These are phyloP conservation scores for Prorops nasuta DNA, from an alignment of 1,140 invertebrate species.

Conservation along the genomic window DNA sequence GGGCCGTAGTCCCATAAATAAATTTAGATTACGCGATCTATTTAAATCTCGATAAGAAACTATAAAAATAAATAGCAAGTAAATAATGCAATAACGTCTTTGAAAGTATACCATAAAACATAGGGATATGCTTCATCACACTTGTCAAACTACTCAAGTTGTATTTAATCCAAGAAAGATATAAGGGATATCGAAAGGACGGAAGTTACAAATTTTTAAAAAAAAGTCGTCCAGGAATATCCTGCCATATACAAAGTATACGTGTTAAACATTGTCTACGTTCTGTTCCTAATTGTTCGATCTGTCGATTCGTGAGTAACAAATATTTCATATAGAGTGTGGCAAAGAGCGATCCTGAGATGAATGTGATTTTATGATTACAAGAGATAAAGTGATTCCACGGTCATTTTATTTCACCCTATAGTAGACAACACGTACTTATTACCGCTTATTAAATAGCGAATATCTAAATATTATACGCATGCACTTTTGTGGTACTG, in stretches of 20 bases:
- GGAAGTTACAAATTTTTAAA: conserved; percentile 5
- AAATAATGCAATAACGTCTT: conserved; percentile 32
- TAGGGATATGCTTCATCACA: conserved; percentile 12
- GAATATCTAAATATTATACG: too few relatives aligned
- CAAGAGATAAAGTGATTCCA: too few relatives aligned
- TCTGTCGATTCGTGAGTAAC: conserved; percentile 11
- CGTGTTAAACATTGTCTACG: conserved; percentile 26
- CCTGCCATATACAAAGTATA: conserved; percentile 38
- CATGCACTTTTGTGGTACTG: too few relatives aligned
- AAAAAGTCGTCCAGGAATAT: conserved; percentile 16
- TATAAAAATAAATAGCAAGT: conserved; percentile 14
- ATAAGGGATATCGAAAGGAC: conserved; percentile 6
- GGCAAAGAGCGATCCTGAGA: too few relatives aligned
- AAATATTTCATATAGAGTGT: too few relatives aligned
- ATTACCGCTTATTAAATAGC: too few relatives aligned
- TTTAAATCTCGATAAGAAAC: conserved; percentile 11
- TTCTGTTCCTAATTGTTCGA: conserved; percentile 19
- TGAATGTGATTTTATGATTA: too few relatives aligned
- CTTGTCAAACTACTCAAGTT: conserved; percentile 13
- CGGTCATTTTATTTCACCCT: too few relatives aligned
- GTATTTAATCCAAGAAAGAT: conserved; percentile 17
- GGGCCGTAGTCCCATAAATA: not conserved
- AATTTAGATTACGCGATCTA: not conserved
- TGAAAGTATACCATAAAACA: conserved; percentile 29
- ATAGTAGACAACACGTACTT: too few relatives aligned